Evolutionary conservation across 2,888 invertebrate species (phyloP).

Genomic region (Eristalis intricaria): DNA sequence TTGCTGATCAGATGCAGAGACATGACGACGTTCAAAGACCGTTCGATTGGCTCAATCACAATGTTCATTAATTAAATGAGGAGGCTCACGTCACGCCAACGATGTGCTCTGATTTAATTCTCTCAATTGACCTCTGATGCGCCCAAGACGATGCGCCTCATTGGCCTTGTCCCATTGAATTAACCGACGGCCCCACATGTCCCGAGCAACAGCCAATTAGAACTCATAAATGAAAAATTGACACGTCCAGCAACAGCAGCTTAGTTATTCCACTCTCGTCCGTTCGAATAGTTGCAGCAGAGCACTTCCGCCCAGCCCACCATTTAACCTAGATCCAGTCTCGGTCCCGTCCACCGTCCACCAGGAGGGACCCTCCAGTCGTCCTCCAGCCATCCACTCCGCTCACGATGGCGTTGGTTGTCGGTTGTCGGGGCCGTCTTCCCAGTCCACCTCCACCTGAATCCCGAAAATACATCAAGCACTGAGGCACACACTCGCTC

Average conservation of each 20-base stretch:
- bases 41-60: not conserved
- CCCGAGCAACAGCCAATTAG: conserved; percentile 32
- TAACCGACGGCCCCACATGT: conserved; percentile 28
- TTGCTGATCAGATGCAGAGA: no score
- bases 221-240: conserved; percentile 18
- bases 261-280: conserved; percentile 11
- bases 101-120: conserved; percentile 24
- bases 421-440: not conserved
- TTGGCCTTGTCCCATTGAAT: conserved; percentile 29
- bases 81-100: not conserved
- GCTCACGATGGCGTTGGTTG: not conserved
- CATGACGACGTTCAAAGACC: no score
- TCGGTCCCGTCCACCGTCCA: not conserved
- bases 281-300: conserved; percentile 41
- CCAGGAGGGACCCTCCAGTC: not conserved
- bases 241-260: conserved; percentile 10
- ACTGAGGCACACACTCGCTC: not conserved
- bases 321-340: conserved; percentile 43
- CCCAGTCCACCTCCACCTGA: conserved; percentile 11
- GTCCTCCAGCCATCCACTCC: no score
- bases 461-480: conserved; percentile 20
- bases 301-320: conserved; percentile 15
- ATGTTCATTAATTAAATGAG: not conserved
- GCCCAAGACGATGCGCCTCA: not conserved
- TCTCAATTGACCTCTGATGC: conserved; percentile 31